Evolutionary conservation across 1,140 invertebrate genomes (phyloP).

Genomic region (Anastrepha ludens): DNA sequence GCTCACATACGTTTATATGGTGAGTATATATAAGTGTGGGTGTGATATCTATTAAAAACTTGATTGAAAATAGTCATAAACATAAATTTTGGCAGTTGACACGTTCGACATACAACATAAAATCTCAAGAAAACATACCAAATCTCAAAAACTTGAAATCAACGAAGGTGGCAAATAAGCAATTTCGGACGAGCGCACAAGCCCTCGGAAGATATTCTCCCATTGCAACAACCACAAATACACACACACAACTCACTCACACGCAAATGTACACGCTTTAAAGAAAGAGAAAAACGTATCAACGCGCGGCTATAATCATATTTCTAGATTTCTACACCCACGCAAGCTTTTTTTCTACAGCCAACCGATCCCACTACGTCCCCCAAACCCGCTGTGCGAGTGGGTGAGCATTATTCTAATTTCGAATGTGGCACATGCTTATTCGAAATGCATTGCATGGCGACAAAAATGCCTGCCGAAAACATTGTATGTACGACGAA

Average conservation of each 20-base stretch:
- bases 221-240: constrained; percentile 28
- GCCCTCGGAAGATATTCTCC: neutral
- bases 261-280: neutral
- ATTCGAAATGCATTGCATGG: constrained; percentile 38
- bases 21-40: neutral
- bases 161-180: neutral
- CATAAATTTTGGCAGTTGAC: constrained; percentile 41
- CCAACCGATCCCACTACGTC: neutral
- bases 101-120: constrained; percentile 19
- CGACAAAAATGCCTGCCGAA: constrained; percentile 17
- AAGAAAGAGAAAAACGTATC: neutral
- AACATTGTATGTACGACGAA: neutral
- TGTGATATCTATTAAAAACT: constrained; percentile 39
- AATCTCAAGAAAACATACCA: constrained; percentile 3
- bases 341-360: constrained; percentile 37
- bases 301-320: constrained; percentile 29
- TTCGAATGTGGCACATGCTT: constrained; percentile 45
- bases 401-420: constrained; percentile 42
- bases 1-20: neutral
- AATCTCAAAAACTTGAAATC: constrained; percentile 23
- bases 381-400: neutral
- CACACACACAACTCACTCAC: neutral
- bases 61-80: constrained; percentile 50
- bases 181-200: neutral
- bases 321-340: constrained; percentile 47